Percentiles rank a stretch among this genome's conserved stretches.
Conservation (phyloP, 2,888 invertebrate genomes). For the Heliconius sara region DNA sequence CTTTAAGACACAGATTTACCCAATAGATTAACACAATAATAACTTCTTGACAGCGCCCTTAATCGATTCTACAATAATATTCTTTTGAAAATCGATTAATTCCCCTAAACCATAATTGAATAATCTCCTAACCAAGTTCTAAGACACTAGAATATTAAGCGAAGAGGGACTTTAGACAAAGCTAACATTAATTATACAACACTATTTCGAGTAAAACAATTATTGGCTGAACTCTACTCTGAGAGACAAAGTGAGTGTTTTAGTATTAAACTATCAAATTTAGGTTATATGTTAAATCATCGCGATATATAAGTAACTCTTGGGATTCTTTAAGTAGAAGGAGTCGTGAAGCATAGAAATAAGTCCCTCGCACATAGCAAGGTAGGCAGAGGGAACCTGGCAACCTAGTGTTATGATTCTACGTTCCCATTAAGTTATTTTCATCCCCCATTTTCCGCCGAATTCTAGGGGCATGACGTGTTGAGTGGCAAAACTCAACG, state of each 20-base stretch:
- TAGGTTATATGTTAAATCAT: background rate
- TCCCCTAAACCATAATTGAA: background rate
- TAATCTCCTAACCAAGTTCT: constrained; percentile 16
- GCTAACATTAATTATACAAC: constrained; percentile 2
- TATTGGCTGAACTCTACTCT: constrained; percentile 10
- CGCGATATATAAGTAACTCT: background rate
- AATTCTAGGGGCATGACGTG: no score
- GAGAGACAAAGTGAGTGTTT: background rate
- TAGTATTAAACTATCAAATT: background rate
- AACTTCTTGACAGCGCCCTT: background rate
- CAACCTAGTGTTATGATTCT: no score
- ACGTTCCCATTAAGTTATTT: no score
- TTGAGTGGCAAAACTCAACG: no score
- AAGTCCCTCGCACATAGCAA: no score
- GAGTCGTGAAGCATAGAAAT: no score
- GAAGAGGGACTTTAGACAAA: constrained; percentile 18
- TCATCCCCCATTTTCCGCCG: no score
- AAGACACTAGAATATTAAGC: constrained; percentile 14
- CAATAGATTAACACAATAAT: no score
- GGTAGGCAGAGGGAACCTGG: no score
- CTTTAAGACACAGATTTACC: no score
- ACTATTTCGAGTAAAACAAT: constrained; percentile 16
- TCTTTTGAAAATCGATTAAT: background rate
- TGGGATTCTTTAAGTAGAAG: background rate
- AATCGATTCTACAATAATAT: background rate